Evolutionary conservation across 2,113 vertebrate species (phyloP), one percentile per base, ranked within the genome.

Genomic region (Baryphthengus martii): DNA sequence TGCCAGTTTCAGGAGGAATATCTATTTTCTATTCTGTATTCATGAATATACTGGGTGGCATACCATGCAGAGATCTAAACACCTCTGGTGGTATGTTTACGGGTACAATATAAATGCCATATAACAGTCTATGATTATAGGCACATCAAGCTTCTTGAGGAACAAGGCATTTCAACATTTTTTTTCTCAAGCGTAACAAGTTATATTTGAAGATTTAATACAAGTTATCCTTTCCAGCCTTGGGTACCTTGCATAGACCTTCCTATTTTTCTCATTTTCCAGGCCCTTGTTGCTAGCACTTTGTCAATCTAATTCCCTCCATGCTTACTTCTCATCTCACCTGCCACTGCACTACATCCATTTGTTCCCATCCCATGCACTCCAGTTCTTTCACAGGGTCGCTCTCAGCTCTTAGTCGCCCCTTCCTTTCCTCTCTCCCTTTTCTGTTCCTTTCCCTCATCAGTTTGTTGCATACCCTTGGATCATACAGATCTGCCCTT

Each of bases 1-100:
- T 77, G 3, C 19, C 50, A 0, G 7, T 31, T 49, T 1, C 9
- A 8, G 45, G 61, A 58, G 61, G 18, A 89, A 44, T 4, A 24
- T 6, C 17, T 24, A 4, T 9, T 31, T 35, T 29, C 50, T 9
- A 1, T 29, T 31, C 56, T 24, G 0, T 13, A 14, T 9, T 23
- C 44, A 0, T 12, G 23, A 26, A 21, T n/a, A 11, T 13, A 8
- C n/a, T 24, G 7, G 11, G 28, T 2, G 40, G 29, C 44, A 15
- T 1, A 7, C 4, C 25, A 2, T 11, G 10, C 21, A 1, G 0
- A 11, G 42, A 7, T 7, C 40, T 52, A 33, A 55, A 74, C 17
- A 26, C 55, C 37, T 3, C 45, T 5, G 5, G 23, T 14, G 9
- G 17, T 42, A 18, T 13, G 24, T 16, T 50, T 45, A 28, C 5